Base-by-base conservation (phyloP, 2,888 invertebrate genomes). In the Drosophila parthenogenetica region DNA sequence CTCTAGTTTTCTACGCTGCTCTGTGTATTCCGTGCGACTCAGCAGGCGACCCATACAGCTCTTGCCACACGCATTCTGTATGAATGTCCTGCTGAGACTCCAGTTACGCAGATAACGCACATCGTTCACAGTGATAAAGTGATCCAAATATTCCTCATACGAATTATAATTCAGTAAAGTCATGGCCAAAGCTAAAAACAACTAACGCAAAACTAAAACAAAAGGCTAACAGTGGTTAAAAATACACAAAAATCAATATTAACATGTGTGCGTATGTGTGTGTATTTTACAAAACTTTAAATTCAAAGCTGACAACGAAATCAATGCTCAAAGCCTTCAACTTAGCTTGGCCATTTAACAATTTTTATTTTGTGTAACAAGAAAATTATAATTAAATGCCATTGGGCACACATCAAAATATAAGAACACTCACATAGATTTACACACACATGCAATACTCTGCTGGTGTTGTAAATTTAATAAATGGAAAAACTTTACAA, bases 401-500 rank as follows among this genome's bases (percentile, higher is more conserved):
- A 40, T 65, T 46, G n/a, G 19, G 37, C 54, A 39, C 45, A 61
- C 50, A 54, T 53, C 17, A 19, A 59, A n/a, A 25, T 40, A 61
- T 17, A 19, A 35, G 3, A 29, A 32, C 32, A 40, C 39, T 39
- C 16, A 48, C 54, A 37, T 19, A 48, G 14, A 53, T 42, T 49
- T 46, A 63, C 32, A 42, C 7, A 46, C 43, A 45, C 25, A 60
- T 45, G 17, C 40, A 11, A 42, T n/a, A n/a, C 45, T 22, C 43
- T 55, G 54, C 48, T 66, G 53, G 63, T 74, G 75, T 32, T 55
- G 69, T 37, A 82, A 82, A 87, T 85, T 87, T 86, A 86, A 85
- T 86, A 85, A 86, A 85, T 75, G 73, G 53, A 63, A 79, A 85
- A 85, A 85, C 64, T 88, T 81, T 61, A 76, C 80, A 80, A 76